phyloP scores from a whole-genome alignment of 2,113 vertebrate genomes.

The Salminus brasiliensis region DNA sequence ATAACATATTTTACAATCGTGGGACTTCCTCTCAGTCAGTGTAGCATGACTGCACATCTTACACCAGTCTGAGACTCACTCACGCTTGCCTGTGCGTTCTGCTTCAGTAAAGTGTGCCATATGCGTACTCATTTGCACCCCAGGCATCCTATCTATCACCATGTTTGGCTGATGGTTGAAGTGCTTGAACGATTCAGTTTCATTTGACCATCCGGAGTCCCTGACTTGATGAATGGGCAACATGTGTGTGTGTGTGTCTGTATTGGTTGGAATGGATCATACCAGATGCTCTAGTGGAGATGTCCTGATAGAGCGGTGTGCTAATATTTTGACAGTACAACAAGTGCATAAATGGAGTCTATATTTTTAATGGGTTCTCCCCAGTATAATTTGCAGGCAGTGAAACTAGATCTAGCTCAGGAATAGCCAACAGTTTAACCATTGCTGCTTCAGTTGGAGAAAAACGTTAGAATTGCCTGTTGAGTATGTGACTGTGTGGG shows the following conservation, averaged over 20 bases:
- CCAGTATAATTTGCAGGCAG: not conserved
- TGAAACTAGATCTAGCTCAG: not conserved
- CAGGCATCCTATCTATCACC: not conserved
- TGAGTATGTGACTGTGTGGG: not conserved
- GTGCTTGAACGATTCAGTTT: not conserved
- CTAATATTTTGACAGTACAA: conserved; percentile 1
- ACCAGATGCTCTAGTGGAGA: conserved; percentile 12
- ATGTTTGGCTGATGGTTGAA: not conserved
- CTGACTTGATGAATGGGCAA: conserved; percentile 28
- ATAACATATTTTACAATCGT: not conserved
- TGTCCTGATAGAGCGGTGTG: conserved; percentile 9
- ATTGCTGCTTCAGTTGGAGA: not conserved
- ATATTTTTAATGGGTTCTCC: not conserved
- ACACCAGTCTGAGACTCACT: not conserved
- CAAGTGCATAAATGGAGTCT: conserved; percentile 7
- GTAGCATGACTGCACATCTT: not conserved
- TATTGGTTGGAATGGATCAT: conserved; percentile 14
- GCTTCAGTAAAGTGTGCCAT: not conserved
- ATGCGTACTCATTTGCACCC: not conserved
- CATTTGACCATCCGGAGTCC: not conserved
- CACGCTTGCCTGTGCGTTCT: not conserved
- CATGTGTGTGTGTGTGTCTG: not conserved
- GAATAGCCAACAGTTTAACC: not conserved
- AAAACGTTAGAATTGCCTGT: not conserved
- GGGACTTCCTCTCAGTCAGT: not conserved